phyloP scores from a whole-genome alignment of 2,888 invertebrate genomes.

The Ceratothoa steindachneri region DNA sequence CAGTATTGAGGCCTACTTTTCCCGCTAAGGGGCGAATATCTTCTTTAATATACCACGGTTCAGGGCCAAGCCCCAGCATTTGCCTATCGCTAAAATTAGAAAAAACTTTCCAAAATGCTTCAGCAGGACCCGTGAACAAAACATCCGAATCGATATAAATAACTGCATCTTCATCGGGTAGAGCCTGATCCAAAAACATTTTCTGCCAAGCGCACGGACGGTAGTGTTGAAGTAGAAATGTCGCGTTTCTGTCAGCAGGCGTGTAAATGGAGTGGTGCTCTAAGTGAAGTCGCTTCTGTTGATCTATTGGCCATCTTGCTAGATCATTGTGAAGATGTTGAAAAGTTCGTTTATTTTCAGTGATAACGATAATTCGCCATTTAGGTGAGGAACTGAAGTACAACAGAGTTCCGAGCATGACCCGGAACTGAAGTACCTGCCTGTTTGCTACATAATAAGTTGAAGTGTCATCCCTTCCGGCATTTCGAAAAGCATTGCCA shows the following conservation, averaged over 20 bases:
- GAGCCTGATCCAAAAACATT: conserved; percentile 48
- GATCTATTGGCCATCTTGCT: background rate
- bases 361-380: conserved; percentile 30
- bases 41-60: conserved; percentile 50
- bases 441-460: conserved; percentile 17
- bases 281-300: conserved; percentile 3
- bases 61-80: conserved; percentile 54
- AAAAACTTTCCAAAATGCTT: conserved; percentile 55
- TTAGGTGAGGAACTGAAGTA: conserved; percentile 27
- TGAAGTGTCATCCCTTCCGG: no score
- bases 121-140: conserved; percentile 54
- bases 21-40: conserved; percentile 23
- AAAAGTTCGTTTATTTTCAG: conserved; percentile 25
- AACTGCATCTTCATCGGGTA: conserved; percentile 53
- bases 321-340: conserved; percentile 15
- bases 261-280: background rate
- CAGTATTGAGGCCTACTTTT: conserved; percentile 56
- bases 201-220: conserved; percentile 42
- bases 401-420: conserved; percentile 27
- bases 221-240: conserved; percentile 19
- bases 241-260: background rate
- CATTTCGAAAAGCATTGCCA: no score
- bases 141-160: conserved; percentile 57
- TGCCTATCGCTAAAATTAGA: conserved; percentile 53
- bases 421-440: conserved; percentile 22